Evolutionary conservation across 92 coral and sea anemone species (phyloP).

Genomic region (Muricea muricata): DNA sequence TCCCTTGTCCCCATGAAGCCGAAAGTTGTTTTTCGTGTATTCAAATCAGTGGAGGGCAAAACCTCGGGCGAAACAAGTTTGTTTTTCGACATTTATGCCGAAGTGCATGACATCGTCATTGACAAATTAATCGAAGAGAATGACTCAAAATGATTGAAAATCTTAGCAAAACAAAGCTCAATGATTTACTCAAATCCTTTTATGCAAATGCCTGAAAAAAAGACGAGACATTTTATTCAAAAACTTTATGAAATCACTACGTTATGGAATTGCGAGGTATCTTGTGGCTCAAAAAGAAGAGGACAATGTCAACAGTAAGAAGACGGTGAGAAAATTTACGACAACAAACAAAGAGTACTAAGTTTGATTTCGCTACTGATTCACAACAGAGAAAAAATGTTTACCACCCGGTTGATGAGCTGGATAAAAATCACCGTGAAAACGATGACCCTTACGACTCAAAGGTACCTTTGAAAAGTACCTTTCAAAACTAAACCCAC

Average conservation of each 20-base stretch:
- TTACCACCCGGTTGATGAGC: no score
- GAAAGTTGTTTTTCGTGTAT: no score
- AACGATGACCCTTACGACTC: constrained; percentile 16
- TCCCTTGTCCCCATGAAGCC: no score
- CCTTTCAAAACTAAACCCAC: constrained; percentile 5
- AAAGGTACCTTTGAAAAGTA: constrained; percentile 5
- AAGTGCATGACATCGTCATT: no score
- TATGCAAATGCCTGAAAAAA: background rate
- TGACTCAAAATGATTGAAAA: no score
- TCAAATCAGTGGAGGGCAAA: no score
- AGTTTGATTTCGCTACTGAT: constrained; percentile 8
- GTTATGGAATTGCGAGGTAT: constrained; percentile 10
- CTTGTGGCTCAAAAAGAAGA: constrained; percentile 7
- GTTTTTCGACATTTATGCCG: no score
- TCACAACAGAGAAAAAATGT: background rate
- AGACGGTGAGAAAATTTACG: constrained; percentile 28
- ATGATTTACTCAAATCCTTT: background rate
- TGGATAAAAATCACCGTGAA: no score
- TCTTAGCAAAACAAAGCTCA: background rate
- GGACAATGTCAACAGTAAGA: constrained; percentile 14
- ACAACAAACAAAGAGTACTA: background rate
- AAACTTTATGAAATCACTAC: background rate
- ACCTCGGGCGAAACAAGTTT: no score
- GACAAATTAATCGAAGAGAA: no score
- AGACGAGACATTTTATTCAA: background rate